Base-by-base conservation (phyloP, 2,888 invertebrate species). In the Lasioglossum marginatum region DNA sequence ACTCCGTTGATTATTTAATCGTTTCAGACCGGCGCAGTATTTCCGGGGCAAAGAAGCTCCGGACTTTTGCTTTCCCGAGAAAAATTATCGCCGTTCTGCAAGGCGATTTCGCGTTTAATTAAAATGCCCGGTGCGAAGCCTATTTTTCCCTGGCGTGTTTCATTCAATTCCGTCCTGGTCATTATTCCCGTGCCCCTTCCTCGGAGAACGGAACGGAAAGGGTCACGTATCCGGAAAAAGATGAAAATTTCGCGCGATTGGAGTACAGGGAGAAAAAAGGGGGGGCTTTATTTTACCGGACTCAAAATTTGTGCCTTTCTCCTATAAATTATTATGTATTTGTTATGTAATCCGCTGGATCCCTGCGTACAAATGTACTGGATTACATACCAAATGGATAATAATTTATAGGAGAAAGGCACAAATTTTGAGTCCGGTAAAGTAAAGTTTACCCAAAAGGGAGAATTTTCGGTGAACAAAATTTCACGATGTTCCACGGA, bases 1-100 rank as follows among this genome's bases (percentile, higher is more conserved):
- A 60, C 27, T 14, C 60, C 60, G 60, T 60, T 60, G 31, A 63
- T 72, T 48, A 45, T 48, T 63, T 76, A 66, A 66, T 66, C 31
- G 27, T 27, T 43, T 43, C 34, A 14, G 43, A 43, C 45, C 43
- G 31, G 45, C 2, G 34, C 12, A 12, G 12, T 12, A 10, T 66
- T 34, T 66, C 66, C 31, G 19, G 52, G 8, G 16, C 34, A 34
- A 66, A 66, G 66, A 34, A 66, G 34, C 31, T 16, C 34, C 34
- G 66, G 19, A 16, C 19, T 66, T 34, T 34, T 31, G 31, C 63
- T 16, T 63, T 19, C 8, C 63, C 23, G 10, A 6, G 3, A 37
- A 68, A 68, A 68, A 68, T 66, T 66, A 66, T 37, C 37, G 34
- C 37, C 63, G 27, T 6, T 31, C 23, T 34, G 37, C 68, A 23